Percentiles rank a stretch among this genome's conserved stretches.
phyloP scores from a whole-genome alignment of 2,113 vertebrate genomes.

The Otus sunia region DNA sequence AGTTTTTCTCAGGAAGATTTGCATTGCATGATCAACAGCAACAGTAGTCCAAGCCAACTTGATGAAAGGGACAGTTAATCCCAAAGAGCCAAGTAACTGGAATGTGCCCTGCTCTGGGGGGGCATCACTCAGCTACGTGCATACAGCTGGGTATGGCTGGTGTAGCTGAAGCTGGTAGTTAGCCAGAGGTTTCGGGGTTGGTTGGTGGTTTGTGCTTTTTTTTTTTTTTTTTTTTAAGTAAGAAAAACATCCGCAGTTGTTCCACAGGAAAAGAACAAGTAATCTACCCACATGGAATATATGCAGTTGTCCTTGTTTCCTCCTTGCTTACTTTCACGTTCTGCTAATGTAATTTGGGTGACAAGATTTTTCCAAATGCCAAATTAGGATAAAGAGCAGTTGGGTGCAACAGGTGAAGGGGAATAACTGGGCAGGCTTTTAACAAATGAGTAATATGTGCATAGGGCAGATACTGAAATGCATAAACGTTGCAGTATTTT shows the following conservation, averaged over 20 bases:
- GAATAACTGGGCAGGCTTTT: neutral
- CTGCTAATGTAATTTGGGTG: neutral
- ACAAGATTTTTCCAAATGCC: slow-evolving; percentile 4
- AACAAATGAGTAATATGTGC: neutral
- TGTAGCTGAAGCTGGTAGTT: neutral
- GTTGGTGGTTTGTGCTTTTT: neutral
- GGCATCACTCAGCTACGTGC: neutral
- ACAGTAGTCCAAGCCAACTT: neutral
- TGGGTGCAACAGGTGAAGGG: neutral
- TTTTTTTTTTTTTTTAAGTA: neutral
- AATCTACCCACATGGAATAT: neutral
- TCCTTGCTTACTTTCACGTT: slow-evolving; percentile 12
- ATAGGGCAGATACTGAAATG: neutral
- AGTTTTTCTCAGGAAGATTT: slow-evolving; percentile 28
- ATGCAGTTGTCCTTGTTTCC: neutral
- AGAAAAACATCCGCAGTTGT: neutral
- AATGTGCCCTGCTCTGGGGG: slow-evolving; percentile 12
- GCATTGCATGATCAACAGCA: slow-evolving; percentile 21
- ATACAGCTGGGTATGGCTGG: neutral
- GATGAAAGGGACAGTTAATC: slow-evolving; percentile 64
- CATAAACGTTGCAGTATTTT: neutral
- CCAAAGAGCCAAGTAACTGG: slow-evolving; percentile 28
- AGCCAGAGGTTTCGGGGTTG: neutral
- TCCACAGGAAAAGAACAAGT: slow-evolving; percentile 18
- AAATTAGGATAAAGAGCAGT: neutral